Conservation (phyloP, 2,888 invertebrate species). For the Scaptomyza reducta region DNA sequence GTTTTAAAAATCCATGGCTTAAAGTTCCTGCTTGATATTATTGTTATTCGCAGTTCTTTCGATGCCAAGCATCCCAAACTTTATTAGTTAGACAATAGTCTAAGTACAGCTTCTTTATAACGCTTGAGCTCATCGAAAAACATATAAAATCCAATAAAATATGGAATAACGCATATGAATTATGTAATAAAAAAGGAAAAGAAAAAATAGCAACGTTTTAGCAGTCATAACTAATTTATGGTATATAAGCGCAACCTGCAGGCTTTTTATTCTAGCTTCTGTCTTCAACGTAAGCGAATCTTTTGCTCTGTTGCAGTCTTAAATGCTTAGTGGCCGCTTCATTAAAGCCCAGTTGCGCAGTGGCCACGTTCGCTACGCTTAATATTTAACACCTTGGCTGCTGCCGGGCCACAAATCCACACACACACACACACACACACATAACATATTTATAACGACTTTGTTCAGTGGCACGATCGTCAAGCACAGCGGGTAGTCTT, state of each 20-base stretch:
- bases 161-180: slow-evolving; percentile 7
- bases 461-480: slow-evolving; percentile 57
- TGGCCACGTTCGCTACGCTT: slow-evolving; percentile 54
- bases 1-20: too few relatives aligned
- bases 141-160: slow-evolving; percentile 9
- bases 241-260: slow-evolving; percentile 14
- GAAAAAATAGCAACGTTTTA: too few relatives aligned
- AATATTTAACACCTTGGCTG: slow-evolving; percentile 32
- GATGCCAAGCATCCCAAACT: too few relatives aligned
- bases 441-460: slow-evolving; percentile 40
- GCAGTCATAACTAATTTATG: slow-evolving; percentile 26
- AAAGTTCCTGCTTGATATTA: too few relatives aligned
- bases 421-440: slow-evolving; percentile 7
- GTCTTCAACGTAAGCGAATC: slow-evolving; percentile 2
- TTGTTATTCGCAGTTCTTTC: too few relatives aligned
- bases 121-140: not conserved
- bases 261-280: slow-evolving; percentile 16
- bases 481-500: slow-evolving; percentile 61
- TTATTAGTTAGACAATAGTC: too few relatives aligned
- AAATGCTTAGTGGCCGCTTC: slow-evolving; percentile 31
- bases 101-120: not conserved
- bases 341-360: slow-evolving; percentile 54
- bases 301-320: slow-evolving; percentile 3
- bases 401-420: not conserved
- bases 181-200: slow-evolving; percentile 11